Percentiles rank a stretch among this genome's conserved stretches.
Conservation (phyloP, 2,888 invertebrate genomes). For the Biston betularia region DNA sequence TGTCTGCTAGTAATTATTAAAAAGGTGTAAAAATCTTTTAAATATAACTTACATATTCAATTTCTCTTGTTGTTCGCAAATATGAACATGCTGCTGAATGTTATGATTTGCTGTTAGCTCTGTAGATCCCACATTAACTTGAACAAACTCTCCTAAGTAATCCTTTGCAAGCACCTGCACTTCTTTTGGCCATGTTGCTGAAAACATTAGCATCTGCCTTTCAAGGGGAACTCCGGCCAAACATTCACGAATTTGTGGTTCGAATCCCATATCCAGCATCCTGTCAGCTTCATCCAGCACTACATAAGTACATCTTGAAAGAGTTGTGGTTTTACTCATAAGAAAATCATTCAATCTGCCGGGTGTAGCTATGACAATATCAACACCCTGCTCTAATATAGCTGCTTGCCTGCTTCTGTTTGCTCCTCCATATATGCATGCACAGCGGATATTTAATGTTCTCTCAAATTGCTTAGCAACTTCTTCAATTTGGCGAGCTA, state of each 20-base stretch:
- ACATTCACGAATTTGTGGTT: slow-evolving; percentile 97
- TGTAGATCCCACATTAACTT: slow-evolving; percentile 96
- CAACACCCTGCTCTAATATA: slow-evolving; percentile 90
- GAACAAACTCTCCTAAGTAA: slow-evolving; percentile 95
- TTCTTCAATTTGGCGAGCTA: slow-evolving; percentile 92
- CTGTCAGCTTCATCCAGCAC: slow-evolving; percentile 96
- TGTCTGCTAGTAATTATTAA: no score
- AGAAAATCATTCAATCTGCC: slow-evolving; percentile 94
- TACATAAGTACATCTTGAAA: slow-evolving; percentile 92
- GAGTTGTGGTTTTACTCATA: slow-evolving; percentile 89
- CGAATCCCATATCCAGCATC: slow-evolving; percentile 99
- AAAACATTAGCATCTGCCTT: slow-evolving; percentile 98
- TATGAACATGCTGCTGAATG: slow-evolving; percentile 93
- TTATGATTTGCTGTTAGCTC: slow-evolving; percentile 96
- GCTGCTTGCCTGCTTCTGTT: slow-evolving; percentile 89
- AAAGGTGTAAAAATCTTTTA: not conserved
- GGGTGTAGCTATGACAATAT: slow-evolving; percentile 95
- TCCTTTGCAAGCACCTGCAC: slow-evolving; percentile 96
- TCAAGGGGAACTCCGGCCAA: slow-evolving; percentile 96
- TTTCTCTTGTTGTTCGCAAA: slow-evolving; percentile 93
- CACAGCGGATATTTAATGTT: slow-evolving; percentile 89
- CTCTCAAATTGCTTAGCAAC: slow-evolving; percentile 92
- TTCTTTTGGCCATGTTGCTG: slow-evolving; percentile 99
- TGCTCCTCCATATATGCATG: slow-evolving; percentile 95
- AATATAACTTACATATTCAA: slow-evolving; percentile 77